phyloP scores from a whole-genome alignment of 1,140 invertebrate genomes.

The Drosophila guanche region DNA sequence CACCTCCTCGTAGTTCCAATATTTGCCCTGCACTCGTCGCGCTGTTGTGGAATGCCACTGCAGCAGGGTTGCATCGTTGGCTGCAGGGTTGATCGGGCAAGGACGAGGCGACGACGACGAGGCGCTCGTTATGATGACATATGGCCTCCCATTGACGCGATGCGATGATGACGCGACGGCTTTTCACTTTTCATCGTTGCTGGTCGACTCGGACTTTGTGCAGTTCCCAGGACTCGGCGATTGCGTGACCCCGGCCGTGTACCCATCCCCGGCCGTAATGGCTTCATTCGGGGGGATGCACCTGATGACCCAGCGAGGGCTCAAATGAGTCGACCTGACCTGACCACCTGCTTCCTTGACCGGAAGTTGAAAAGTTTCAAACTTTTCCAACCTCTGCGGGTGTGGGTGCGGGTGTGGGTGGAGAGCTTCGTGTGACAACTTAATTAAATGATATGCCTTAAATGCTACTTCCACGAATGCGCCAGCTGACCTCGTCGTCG shows the following conservation, averaged over 20 bases:
- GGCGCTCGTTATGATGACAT: constrained; percentile 73
- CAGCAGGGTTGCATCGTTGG: constrained; percentile 50
- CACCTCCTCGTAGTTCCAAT: constrained; percentile 37
- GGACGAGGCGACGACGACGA: no score
- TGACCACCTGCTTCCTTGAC: constrained; percentile 76
- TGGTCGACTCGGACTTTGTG: constrained; percentile 36
- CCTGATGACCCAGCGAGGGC: constrained; percentile 56
- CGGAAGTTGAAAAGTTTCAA: constrained; percentile 82
- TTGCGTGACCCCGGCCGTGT: constrained; percentile 51
- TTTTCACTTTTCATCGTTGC: constrained; percentile 68
- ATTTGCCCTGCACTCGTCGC: constrained; percentile 66
- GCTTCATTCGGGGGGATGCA: constrained; percentile 75
- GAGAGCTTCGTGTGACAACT: constrained; percentile 64
- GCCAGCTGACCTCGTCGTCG: not conserved
- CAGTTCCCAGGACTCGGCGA: constrained; percentile 60
- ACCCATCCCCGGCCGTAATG: constrained; percentile 40
- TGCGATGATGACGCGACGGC: constrained; percentile 62
- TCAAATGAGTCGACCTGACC: not conserved
- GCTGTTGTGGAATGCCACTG: constrained; percentile 66
- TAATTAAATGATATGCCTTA: constrained; percentile 66
- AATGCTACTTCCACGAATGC: constrained; percentile 29
- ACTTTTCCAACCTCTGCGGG: constrained; percentile 56
- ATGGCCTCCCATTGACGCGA: constrained; percentile 60
- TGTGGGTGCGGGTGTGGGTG: constrained; percentile 24
- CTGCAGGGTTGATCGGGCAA: constrained; percentile 43